Evolutionary conservation across 2,797 vertebrate genomes (phyloP).

Genomic region (Gephyroberyx darwinii): DNA sequence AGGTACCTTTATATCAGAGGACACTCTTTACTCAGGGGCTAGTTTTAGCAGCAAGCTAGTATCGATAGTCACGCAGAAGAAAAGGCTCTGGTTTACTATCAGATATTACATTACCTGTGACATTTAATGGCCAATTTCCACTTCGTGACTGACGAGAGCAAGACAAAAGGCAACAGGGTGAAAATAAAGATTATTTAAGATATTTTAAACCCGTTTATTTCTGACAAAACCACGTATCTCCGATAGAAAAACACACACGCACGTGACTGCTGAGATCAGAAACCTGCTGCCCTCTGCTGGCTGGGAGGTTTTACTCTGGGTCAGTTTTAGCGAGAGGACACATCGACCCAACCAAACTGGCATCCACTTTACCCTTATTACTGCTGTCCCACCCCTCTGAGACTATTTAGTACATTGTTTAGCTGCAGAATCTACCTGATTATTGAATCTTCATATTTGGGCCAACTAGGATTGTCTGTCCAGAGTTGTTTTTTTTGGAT

Average conservation of each 20-base stretch:
- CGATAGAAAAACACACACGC: not conserved
- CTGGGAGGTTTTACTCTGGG: not conserved
- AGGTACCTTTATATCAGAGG: not conserved
- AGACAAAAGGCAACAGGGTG: too few species aligned
- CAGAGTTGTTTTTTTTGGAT: too few species aligned
- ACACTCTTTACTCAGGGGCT: constrained; percentile 4
- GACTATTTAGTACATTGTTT: not conserved
- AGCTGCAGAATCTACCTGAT: not conserved
- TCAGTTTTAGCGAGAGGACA: not conserved
- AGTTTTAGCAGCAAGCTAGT: constrained; percentile 16
- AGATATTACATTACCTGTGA: constrained; percentile 3
- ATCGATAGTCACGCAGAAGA: too few species aligned
- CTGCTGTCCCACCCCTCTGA: not conserved
- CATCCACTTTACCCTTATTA: not conserved
- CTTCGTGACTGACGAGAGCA: too few species aligned
- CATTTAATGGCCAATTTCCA: not conserved
- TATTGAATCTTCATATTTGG: not conserved
- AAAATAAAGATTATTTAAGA: too few species aligned
- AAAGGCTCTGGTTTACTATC: not conserved
- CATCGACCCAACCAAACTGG: not conserved
- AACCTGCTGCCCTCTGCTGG: constrained; percentile 5
- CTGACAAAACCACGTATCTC: not conserved
- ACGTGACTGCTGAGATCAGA: not conserved
- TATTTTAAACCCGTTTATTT: too few species aligned
- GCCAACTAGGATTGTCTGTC: not conserved